These are phyloP conservation scores for Centruroides sculpturatus DNA, from an alignment of 1,140 invertebrate species.

Conservation along the genomic window DNA sequence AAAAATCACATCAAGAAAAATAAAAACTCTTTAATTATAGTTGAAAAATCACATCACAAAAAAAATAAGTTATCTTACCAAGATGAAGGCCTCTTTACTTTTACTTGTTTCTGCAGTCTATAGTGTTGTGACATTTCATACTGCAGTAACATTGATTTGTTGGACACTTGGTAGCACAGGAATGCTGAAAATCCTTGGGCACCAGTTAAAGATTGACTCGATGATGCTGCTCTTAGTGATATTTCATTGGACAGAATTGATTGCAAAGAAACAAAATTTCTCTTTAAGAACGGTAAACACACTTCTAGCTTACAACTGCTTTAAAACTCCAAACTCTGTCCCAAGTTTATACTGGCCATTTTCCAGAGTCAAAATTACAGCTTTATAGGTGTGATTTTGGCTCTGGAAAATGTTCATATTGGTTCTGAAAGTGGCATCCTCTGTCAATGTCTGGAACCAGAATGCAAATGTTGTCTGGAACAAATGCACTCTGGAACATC, in stretches of 20 bases:
- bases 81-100: not conserved
- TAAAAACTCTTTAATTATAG: too few species aligned
- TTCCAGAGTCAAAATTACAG: not conserved
- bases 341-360: not conserved
- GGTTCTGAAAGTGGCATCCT: too few species aligned
- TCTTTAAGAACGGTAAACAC: not conserved
- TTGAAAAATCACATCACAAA: not conserved
- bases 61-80: not conserved
- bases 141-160: not conserved
- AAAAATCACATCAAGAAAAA: not conserved
- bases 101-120: not conserved
- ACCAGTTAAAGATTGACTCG: not conserved
- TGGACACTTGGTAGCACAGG: not conserved
- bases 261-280: not conserved
- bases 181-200: not conserved
- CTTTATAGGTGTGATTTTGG: not conserved
- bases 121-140: not conserved
- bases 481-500: too few species aligned
- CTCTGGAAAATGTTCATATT: too few species aligned
- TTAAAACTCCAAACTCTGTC: not conserved
- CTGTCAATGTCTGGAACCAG: too few species aligned
- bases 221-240: not conserved
- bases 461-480: too few species aligned
- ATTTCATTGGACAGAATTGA: constrained; percentile 1
- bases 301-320: not conserved